These are phyloP conservation scores for Coreius guichenoti DNA, from an alignment of 2,797 vertebrate genomes.

Conservation along the genomic window DNA sequence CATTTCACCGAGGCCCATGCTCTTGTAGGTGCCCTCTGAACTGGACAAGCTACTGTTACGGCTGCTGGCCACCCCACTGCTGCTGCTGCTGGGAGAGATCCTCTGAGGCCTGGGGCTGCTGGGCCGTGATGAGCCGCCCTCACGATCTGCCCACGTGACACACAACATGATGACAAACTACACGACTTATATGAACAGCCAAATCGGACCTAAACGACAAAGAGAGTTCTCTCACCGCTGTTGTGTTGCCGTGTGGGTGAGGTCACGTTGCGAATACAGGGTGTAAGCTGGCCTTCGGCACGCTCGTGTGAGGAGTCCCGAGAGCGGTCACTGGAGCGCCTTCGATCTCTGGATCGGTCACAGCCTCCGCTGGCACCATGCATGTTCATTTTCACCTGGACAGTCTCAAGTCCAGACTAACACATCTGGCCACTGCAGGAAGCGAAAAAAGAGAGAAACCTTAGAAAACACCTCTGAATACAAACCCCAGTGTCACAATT, in stretches of 20 bases:
- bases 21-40: conserved; percentile 91
- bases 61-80: conserved; percentile 89
- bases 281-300: conserved; percentile 93
- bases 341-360: conserved; percentile 93
- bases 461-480: conserved; percentile 91
- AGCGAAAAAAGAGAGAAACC: neutral
- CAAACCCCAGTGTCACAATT: conserved; percentile 64
- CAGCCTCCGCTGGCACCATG: conserved; percentile 91
- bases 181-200: neutral
- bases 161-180: neutral
- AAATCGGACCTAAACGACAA: neutral
- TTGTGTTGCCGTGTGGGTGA: conserved; percentile 96
- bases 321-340: conserved; percentile 96
- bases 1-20: conserved; percentile 86
- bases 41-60: conserved; percentile 94
- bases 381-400: conserved; percentile 92
- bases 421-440: conserved; percentile 82
- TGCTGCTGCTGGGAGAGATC: conserved; percentile 84
- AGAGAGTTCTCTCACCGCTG: conserved; percentile 81
- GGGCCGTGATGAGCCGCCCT: conserved; percentile 89
- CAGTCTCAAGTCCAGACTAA: conserved; percentile 81
- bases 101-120: conserved; percentile 95
- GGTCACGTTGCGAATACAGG: conserved; percentile 97
- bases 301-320: conserved; percentile 97
- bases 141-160: conserved; percentile 86